Evolutionary conservation across 2,113 vertebrate genomes (phyloP).

Genomic region (Podarcis raffonei): DNA sequence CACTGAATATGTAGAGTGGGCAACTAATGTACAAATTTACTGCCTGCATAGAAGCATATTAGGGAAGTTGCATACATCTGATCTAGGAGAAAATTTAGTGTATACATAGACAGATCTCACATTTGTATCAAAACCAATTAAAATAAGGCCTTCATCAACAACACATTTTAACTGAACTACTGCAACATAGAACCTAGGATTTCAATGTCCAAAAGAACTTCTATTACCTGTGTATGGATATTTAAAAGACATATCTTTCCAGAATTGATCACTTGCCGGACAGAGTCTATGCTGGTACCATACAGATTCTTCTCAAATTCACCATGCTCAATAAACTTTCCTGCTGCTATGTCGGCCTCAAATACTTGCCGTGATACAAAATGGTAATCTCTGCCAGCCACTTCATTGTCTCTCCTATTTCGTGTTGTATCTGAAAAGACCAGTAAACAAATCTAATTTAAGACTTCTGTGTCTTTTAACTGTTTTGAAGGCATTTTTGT

Average conservation of each 20-base stretch:
- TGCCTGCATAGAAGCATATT: background rate
- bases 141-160: accelerated
- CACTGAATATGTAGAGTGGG: background rate
- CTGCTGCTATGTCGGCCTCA: slow-evolving; percentile 84
- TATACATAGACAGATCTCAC: background rate
- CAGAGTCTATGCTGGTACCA: slow-evolving; percentile 92
- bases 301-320: slow-evolving; percentile 96
- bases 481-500: background rate
- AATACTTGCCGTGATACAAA: slow-evolving; percentile 88
- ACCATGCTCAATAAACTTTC: slow-evolving; percentile 93
- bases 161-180: background rate
- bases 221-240: slow-evolving; percentile 91
- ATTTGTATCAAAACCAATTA: background rate
- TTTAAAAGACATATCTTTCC: slow-evolving; percentile 93
- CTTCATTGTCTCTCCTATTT: slow-evolving; percentile 85
- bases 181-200: background rate
- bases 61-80: background rate
- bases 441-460: background rate
- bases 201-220: background rate
- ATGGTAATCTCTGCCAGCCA: slow-evolving; percentile 92
- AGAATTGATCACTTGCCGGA: slow-evolving; percentile 90
- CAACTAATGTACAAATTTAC: background rate
- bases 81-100: background rate
- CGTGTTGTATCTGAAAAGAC: slow-evolving; percentile 88
- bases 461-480: background rate